phyloP scores from a whole-genome alignment of 37 sponge, comb jelly and placozoan genomes.

The Hexactinellida sp. region DNA sequence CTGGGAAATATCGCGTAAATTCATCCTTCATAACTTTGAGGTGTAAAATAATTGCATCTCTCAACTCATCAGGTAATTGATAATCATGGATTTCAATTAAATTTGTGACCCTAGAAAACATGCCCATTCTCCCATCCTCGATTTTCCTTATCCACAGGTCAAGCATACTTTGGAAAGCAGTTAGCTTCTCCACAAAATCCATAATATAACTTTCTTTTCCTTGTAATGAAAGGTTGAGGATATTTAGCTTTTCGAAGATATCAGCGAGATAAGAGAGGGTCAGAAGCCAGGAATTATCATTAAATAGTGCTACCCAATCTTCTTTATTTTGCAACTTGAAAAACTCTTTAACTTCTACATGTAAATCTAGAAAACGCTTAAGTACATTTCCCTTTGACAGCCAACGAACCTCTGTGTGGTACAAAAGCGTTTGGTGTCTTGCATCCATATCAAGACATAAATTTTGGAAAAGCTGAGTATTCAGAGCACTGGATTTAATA shows the following conservation, averaged over 20 bases:
- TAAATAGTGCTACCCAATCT: slow-evolving; percentile 17
- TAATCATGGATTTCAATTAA: slow-evolving; percentile 17
- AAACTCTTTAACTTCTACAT: slow-evolving; percentile 12
- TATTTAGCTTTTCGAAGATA: slow-evolving; percentile 9
- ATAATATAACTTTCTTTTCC: background rate
- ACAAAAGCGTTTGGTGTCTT: slow-evolving; percentile 10
- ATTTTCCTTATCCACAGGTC: slow-evolving; percentile 15
- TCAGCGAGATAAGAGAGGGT: slow-evolving; percentile 16
- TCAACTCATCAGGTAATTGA: slow-evolving; percentile 13
- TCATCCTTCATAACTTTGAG: slow-evolving; percentile 15
- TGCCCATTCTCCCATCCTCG: background rate
- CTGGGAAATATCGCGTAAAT: background rate
- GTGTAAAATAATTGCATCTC: slow-evolving; percentile 9
- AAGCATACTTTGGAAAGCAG: slow-evolving; percentile 12
- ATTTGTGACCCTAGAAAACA: slow-evolving; percentile 17
- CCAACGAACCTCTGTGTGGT: slow-evolving; percentile 16
- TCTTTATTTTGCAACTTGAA: background rate
- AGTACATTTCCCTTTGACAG: slow-evolving; percentile 14
- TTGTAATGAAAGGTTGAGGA: slow-evolving; percentile 15
- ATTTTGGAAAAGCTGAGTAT: background rate
- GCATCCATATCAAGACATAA: background rate
- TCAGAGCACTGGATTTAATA: slow-evolving; percentile 7
- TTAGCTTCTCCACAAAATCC: background rate
- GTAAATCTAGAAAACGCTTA: slow-evolving; percentile 13
- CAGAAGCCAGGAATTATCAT: slow-evolving; percentile 16